Evolutionary conservation across 2,113 vertebrate genomes (phyloP).

Genomic region (Eleginops maclovinus): DNA sequence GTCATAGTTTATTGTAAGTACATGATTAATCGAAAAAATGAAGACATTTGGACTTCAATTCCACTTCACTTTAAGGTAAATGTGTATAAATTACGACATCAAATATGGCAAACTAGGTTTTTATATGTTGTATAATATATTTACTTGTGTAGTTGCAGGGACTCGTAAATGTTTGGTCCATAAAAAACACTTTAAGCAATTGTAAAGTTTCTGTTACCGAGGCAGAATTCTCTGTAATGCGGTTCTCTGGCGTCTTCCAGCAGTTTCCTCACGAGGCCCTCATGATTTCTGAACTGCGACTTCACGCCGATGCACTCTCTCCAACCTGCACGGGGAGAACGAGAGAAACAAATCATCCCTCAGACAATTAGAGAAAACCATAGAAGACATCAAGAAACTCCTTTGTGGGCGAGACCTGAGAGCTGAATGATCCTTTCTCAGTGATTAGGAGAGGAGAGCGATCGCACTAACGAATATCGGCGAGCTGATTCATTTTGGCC

Average conservation of each 20-base stretch:
- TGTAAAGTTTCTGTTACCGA: constrained; percentile 62
- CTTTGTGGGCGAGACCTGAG: constrained; percentile 26
- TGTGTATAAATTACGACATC: background rate
- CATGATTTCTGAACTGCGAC: constrained; percentile 72
- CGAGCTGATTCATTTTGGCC: constrained; percentile 21
- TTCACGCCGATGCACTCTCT: constrained; percentile 79
- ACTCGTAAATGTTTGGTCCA: background rate
- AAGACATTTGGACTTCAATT: background rate
- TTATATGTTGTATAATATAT: background rate
- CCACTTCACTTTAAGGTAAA: background rate
- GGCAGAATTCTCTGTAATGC: constrained; percentile 75
- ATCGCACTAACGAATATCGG: constrained; percentile 15
- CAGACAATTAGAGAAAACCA: constrained; percentile 37
- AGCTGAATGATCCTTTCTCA: background rate
- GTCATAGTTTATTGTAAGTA: no score
- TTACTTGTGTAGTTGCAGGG: no score
- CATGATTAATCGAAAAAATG: background rate
- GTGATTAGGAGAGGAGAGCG: constrained; percentile 34
- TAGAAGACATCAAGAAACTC: constrained; percentile 37
- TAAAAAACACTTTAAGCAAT: background rate
- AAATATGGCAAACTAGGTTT: background rate
- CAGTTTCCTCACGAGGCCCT: constrained; percentile 73
- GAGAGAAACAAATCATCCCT: constrained; percentile 24
- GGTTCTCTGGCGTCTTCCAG: constrained; percentile 80
- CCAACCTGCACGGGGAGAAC: constrained; percentile 77